Percentiles rank a stretch among this genome's conserved stretches.
Conservation (phyloP, 2,888 invertebrate genomes). For the Cantharis nigra region DNA sequence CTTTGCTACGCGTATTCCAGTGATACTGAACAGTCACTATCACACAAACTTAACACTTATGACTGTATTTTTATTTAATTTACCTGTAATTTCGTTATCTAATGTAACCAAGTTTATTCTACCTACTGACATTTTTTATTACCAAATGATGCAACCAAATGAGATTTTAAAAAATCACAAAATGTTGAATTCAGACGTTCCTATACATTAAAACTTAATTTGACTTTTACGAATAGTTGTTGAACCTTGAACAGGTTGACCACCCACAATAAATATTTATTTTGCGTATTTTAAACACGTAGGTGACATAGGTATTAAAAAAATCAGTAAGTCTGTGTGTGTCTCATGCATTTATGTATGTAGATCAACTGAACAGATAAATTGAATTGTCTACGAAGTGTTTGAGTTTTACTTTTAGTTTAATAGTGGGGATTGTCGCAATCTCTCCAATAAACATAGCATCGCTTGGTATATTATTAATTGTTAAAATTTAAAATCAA, state of each 20-base stretch:
- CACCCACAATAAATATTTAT: slow-evolving; percentile 14
- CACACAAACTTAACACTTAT: neutral
- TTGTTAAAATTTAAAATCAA: neutral
- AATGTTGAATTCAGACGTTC: neutral
- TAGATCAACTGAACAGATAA: slow-evolving; percentile 22
- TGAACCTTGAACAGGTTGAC: slow-evolving; percentile 16
- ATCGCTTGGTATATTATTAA: neutral
- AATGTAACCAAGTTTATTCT: neutral
- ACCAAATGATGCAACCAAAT: neutral
- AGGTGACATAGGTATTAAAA: slow-evolving; percentile 6
- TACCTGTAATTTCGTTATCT: neutral
- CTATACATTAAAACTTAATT: neutral
- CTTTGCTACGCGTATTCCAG: neutral
- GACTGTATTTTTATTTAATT: neutral
- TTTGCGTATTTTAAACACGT: slow-evolving; percentile 11
- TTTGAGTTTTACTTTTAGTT: neutral
- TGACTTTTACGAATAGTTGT: neutral
- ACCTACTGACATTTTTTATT: neutral
- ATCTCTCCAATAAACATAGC: neutral
- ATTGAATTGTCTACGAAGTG: neutral
- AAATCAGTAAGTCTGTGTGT: slow-evolving; percentile 16
- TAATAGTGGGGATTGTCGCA: neutral
- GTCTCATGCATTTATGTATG: slow-evolving; percentile 15
- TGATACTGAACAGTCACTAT: slow-evolving; percentile 3
- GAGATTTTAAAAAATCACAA: neutral